Evolutionary conservation across 2,113 vertebrate species (phyloP), one percentile per base, ranked within the genome.

Genomic region (Psittacula cyanocephala): DNA sequence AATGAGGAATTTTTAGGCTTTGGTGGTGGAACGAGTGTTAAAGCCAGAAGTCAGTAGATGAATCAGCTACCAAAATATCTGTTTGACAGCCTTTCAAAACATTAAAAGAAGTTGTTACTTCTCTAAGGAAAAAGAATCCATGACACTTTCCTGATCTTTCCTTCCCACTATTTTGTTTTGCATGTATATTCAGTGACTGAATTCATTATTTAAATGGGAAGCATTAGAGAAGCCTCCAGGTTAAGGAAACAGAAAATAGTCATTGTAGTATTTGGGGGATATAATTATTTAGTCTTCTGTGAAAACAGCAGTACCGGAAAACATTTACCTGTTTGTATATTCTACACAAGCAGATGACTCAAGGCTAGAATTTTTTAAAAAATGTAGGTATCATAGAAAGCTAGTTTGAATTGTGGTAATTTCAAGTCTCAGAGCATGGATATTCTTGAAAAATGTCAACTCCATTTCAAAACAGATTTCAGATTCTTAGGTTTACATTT

Each of bases 1-100:
- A 95, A 91, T 89, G 62, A 89, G 69, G 49, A 86, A 65, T 75
- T 90, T 93, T 87, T 31, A 83, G n/a, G 20, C 19, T 84, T 64
- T 87, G n/a, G 19, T 81, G 68, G 67, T 80, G 52, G 83, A 93
- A 82, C 18, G 91, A 75, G 28, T 81, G 72, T 71, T 88, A 84
- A 88, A 92, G n/a, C 17, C 27, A 76, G 12, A 11, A 89, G 80
- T 46, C 33, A 69, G 37, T 37, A 17, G 19, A 52, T 79, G 46
- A 93, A 85, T 78, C 67, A 72, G 35, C 43, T 69, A 15, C 31
- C 43, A 72, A 89, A 93, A 75, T 64, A 75, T 25, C 43, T 72
- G 25, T 62, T 72, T 80, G 79, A 85, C 55, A 81, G 47, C 31
- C 22, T 70, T 93, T 88, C 43, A 62, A 89, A 88, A 78, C 18